Base-by-base conservation (phyloP, 2,113 vertebrate genomes). In the Sinocyclocheilus anophthalmus region DNA sequence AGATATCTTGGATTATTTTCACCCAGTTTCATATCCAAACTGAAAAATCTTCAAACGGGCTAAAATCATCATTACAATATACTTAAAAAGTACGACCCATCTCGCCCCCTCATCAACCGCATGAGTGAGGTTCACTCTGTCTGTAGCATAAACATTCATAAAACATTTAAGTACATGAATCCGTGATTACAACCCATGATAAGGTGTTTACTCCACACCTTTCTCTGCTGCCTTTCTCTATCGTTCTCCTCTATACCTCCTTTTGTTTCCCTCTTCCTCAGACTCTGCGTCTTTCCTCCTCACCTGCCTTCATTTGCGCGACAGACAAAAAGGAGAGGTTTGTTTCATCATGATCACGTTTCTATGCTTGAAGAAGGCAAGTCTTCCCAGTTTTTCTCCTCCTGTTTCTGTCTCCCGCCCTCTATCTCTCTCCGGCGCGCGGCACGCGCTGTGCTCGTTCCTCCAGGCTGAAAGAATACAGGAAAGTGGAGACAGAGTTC, bases 241-340 rank as follows among this genome's bases (percentile, higher is more conserved):
- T 97, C 96, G n/a, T 63, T 94, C 63, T 96, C 88, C 90, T 96
- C 86, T 97, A 90, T 18, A 89, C 89, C 30, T 91, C 94, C 85
- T 91, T 92, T 59, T 89, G 87, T 85, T 94, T 99, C 91, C 96
- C 90, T 97, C 93, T 0, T 95, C 95, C 84, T 96, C 95, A 87
- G 93, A n/a, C 94, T 86, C 84, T 95, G 87, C 91, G 91, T 85
- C 76, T 94, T 83, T 94, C 95, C 88, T 97, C 96, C 86, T 96
- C 96, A 22, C 95, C 95, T 20, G 96, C 96, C 89, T 96, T 95
- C 91, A 97, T 89, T 89, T 95, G 94, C 24, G 95, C 97, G 98
- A 84, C 50, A 39, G 55, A 65, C 72, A 42, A 30, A 30, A 39
- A 45, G 30, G 2, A n/a, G 33, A 45, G 12, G 18, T 1, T 50